phyloP scores from a whole-genome alignment of 2,797 vertebrate species.

The Sebastes iracundus region DNA sequence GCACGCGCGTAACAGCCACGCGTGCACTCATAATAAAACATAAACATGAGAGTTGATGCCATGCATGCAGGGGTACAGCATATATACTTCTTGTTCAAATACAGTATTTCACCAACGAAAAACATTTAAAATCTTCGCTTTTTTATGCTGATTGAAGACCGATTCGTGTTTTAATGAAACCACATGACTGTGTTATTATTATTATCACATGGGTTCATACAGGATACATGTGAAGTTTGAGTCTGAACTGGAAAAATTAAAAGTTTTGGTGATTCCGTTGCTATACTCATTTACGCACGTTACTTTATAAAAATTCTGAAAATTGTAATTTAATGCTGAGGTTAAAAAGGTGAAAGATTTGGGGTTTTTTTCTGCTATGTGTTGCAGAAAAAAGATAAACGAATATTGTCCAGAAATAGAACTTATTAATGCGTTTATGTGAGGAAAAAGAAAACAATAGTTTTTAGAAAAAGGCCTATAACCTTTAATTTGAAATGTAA shows the following conservation, averaged over 20 bases:
- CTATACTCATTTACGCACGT: neutral
- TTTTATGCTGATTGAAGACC: neutral
- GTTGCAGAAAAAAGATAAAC: neutral
- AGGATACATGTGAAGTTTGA: neutral
- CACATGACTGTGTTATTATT: neutral
- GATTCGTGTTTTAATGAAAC: neutral
- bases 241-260: neutral
- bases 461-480: neutral
- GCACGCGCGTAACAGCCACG: neutral
- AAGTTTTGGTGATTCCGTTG: neutral
- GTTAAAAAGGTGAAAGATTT: neutral
- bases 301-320: neutral
- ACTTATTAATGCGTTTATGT: neutral
- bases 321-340: too few species aligned
- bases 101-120: neutral
- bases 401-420: neutral
- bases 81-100: neutral
- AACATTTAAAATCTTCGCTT: neutral
- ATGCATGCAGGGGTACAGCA: neutral
- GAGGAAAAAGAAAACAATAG: neutral
- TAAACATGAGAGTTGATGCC: neutral
- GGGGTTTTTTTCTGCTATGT: neutral
- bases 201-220: neutral
- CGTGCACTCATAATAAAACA: neutral
- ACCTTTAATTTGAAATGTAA: slow-evolving; percentile 36